Evolutionary conservation across 2,888 invertebrate genomes (phyloP), one percentile per base, ranked within the genome.

Genomic region (Apamea anceps): DNA sequence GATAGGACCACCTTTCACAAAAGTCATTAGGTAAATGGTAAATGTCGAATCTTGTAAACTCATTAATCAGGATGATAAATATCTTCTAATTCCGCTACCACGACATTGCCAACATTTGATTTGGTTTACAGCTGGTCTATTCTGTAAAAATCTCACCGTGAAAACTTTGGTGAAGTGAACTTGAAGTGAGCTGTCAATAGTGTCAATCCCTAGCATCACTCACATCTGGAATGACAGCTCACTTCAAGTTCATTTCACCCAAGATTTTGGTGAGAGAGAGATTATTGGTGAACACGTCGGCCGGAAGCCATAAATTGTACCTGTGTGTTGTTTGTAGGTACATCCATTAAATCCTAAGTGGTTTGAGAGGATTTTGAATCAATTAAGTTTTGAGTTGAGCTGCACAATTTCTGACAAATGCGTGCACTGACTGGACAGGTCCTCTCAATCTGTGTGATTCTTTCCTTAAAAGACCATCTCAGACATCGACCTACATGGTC

Each of bases 31-130:
- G 28, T 54, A 45, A 48, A 62, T 37, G 60, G 28, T 48, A 51
- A 48, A 62, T 28, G 76, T 51, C 45, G 48, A 75, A 66, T 54
- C 48, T 54, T n/a, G 54, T 21, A 32, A n/a, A 48, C 10, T 62
- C 54, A 81, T 81, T 37, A 10, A 62, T 68, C 45, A 54, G 8
- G 5, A 1, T 67, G 71, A 81, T 72, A 54, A n/a, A 66, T 75
- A 37, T 21, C n/a, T 32, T 71, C 66, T 51, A 28, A 54, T 37
- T 54, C n/a, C 18, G 6, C 6, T 66, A 18, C 21, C 0, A 66
- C 5, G 12, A 15, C 18, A n/a, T 45, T 73, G 25, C 57, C 18
- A 72, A 45, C 18, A 18, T 25, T 48, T 37, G 5, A 12, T 12
- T 67, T 66, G 18, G 15, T 42, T n/a, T 0, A 25, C 12, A 12